phyloP scores from a whole-genome alignment of 1,140 invertebrate species.

The Cyclina sinensis region DNA sequence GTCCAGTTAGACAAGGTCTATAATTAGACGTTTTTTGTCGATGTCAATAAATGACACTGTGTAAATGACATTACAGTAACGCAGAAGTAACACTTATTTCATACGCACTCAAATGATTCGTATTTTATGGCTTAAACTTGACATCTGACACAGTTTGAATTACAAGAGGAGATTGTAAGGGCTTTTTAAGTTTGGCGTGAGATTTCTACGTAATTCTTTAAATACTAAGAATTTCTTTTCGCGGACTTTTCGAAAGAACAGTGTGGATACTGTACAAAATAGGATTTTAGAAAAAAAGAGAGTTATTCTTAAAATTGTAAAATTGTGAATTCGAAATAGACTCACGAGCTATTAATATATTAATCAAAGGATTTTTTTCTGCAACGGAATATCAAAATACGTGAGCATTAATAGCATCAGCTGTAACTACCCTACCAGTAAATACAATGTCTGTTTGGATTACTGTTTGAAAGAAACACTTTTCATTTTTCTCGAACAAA shows the following conservation, averaged over 20 bases:
- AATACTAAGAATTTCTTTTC: too few relatives aligned
- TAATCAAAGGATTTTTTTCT: neutral
- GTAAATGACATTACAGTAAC: neutral
- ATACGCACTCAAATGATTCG: neutral
- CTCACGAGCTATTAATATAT: neutral
- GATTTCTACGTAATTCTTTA: neutral
- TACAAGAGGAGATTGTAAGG: neutral
- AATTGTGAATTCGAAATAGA: too few relatives aligned
- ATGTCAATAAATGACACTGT: constrained; percentile 2
- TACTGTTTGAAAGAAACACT: neutral
- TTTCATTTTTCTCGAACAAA: neutral
- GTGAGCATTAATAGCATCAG: neutral
- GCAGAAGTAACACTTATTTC: neutral
- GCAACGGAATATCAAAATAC: neutral
- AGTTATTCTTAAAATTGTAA: neutral
- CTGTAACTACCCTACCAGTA: too few relatives aligned
- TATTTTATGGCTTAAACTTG: neutral
- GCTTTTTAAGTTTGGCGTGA: neutral
- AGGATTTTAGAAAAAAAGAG: neutral
- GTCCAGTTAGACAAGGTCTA: neutral
- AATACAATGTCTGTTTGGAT: neutral
- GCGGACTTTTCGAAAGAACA: too few relatives aligned
- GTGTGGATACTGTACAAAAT: neutral
- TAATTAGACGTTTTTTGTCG: neutral
- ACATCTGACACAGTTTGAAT: neutral